Evolutionary conservation across 92 coral and sea anemone genomes (phyloP), one percentile per base, ranked within the genome.

Genomic region (Anthopleura xanthogrammica): DNA sequence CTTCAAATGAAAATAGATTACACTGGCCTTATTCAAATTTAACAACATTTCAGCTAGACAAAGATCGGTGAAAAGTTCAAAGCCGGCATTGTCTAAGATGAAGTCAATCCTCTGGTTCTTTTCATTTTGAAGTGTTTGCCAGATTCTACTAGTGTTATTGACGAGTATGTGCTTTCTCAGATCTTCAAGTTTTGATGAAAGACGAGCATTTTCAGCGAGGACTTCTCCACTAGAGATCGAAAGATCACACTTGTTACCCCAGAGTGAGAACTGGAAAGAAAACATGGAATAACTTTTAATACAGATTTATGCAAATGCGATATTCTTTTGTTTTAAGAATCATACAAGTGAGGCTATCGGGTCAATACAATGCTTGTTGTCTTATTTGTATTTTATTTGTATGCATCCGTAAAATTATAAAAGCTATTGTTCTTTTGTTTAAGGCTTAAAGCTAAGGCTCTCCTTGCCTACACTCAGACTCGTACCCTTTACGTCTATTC

Each of bases 201-300:
- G 88, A 14, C 89, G 87, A 16, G 92, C 84, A 1, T 89, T 76
- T 12, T 85, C 85, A 13, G 82, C 60, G 24, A 85, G 85, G 46
- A 94, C 87, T 78, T 90, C 98, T 12, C 98, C 99, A 86, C 98
- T 90, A 43, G 97, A 97, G 58, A 97, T 91, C 3, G 99, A 97
- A 83, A 97, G 88, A 71, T 97, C 99, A 82, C 98, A 97, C 76
- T 95, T 95, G 89, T 97, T 97, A 74, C 98, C 99, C 99, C 99
- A 97, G 62, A 97, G 88, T 73, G 93, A 86, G 79, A 97, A 97
- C 99, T 97, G 80, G 64, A 41, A 80, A 66, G 54, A 75, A 41
- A 7, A 62, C 23, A 75, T 46, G 50, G 50, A 46, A 46, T 29
- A 29, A 29, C 1, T 29, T 29, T 29, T 29, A 29, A 29, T 29